Percentiles rank a stretch among this genome's conserved stretches.
Evolutionary conservation across 2,113 vertebrate species (phyloP).

Genomic region (Seriola rivoliana): DNA sequence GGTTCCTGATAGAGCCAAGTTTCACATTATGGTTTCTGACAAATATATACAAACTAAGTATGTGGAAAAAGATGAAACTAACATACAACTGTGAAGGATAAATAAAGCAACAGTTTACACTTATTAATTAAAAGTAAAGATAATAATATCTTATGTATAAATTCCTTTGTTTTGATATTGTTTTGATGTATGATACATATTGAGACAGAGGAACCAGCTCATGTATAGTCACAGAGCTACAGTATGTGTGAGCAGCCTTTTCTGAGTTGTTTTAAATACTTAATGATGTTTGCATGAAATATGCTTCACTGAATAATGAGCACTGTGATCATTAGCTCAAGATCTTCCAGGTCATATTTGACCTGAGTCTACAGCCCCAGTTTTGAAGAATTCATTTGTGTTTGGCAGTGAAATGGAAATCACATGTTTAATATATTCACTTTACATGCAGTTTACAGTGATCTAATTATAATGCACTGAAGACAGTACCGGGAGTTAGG

Average conservation of each 20-base stretch:
- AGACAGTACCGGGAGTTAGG: background rate
- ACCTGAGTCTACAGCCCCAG: background rate
- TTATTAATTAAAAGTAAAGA: no score
- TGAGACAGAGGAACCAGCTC: background rate
- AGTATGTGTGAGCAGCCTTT: background rate
- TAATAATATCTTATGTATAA: background rate
- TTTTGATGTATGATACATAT: background rate
- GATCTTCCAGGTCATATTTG: background rate
- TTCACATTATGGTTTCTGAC: no score
- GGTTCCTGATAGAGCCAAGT: no score
- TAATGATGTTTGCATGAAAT: constrained; percentile 28
- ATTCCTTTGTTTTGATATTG: background rate
- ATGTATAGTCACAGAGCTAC: background rate
- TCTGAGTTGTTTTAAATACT: constrained; percentile 28
- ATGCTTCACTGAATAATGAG: constrained; percentile 10
- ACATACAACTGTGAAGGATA: no score
- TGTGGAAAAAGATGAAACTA: no score
- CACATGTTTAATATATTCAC: background rate
- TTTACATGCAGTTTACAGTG: background rate
- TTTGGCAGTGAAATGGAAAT: background rate
- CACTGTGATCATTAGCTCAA: background rate
- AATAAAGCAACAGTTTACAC: no score
- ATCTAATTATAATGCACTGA: background rate
- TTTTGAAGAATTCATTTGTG: background rate
- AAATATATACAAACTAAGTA: no score